Percentiles rank a stretch among this genome's conserved stretches.
Evolutionary conservation across 64 coral and sea anemone species (phyloP).

Genomic region (Porites lutea): DNA sequence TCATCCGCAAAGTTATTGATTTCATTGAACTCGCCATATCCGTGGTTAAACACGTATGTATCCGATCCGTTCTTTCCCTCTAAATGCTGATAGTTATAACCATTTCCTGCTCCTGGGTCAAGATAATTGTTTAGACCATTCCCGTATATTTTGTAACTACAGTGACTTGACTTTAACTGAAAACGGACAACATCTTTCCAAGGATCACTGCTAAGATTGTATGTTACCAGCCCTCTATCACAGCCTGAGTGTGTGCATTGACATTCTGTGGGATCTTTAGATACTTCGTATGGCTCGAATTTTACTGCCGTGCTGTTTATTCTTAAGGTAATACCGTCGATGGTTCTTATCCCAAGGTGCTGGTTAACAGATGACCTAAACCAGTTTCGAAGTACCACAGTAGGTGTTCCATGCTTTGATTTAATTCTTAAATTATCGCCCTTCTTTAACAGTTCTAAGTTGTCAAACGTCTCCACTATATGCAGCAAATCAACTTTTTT

Average conservation of each 20-base stretch:
- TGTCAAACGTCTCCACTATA: conserved; percentile 19
- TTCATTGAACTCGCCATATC: conserved; percentile 40
- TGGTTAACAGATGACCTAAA: not conserved
- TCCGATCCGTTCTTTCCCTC: conserved; percentile 19
- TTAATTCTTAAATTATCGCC: not conserved
- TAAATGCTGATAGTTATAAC: conserved; percentile 27
- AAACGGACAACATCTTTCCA: conserved; percentile 39
- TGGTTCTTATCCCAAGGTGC: conserved; percentile 44
- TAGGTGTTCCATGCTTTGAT: not conserved
- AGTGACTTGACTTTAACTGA: conserved; percentile 39
- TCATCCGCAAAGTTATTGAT: conserved; percentile 24
- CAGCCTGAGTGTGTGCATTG: not conserved
- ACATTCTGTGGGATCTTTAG: conserved; percentile 55
- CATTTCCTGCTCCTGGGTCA: conserved; percentile 51
- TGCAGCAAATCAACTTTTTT: conserved; percentile 24
- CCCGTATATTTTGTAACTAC: conserved; percentile 48
- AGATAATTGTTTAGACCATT: conserved; percentile 59
- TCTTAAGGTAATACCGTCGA: conserved; percentile 25
- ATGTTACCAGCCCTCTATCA: not conserved
- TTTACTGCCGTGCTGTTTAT: not conserved
- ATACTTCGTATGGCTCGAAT: conserved; percentile 24
- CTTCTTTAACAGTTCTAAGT: not conserved
- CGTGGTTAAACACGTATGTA: conserved; percentile 24
- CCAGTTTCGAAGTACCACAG: conserved; percentile 1
- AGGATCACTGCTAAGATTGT: not conserved